Evolutionary conservation across 2,113 vertebrate genomes (phyloP), one percentile per base, ranked within the genome.

Genomic region (Rissa tridactyla): DNA sequence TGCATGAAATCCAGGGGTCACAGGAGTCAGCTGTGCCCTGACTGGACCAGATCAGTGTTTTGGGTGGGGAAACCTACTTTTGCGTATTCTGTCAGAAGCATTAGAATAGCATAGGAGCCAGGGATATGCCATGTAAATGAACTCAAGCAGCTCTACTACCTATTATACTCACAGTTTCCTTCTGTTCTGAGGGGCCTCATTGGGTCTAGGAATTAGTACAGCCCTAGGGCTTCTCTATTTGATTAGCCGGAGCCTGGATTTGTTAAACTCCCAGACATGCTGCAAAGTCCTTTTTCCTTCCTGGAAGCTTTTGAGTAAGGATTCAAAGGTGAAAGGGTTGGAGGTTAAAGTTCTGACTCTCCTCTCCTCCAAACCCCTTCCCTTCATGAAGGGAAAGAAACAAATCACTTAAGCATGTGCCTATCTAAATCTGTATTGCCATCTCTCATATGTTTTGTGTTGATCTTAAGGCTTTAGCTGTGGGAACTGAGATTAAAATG

Each of bases 241-340:
- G 94, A 93, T 97, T 94, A 95, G 89, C 66, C 58, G 65, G 91
- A 88, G 94, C 70, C 85, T 90, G 84, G 90, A 85, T 97, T 95
- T 95, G 95, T 97, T 97, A 96, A 96, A 94, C 10, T 60, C 82
- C 46, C 81, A 89, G 89, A 85, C 83, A 91, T 80, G 62, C 81
- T 94, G 83, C 70, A 96, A 95, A 95, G 73, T 92, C 57, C 73
- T 82, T 92, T 97, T 95, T 80, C 81, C 89, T 91, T 85, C 91
- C 88, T 90, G 82, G 78, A 91, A 94, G 78, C 92, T 88, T 97
- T 96, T 97, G 96, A 94, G 91, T 62, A 86, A 92, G 68, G 82
- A 95, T 96, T 95, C 91, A 95, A 92, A 95, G 95, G 91, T 97
- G 92, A 97, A 97, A 94, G 91, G 96, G 86, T 79, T 95, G 83